Evolutionary conservation across 2,888 invertebrate species (phyloP).

Genomic region (Leucophenga maculata): DNA sequence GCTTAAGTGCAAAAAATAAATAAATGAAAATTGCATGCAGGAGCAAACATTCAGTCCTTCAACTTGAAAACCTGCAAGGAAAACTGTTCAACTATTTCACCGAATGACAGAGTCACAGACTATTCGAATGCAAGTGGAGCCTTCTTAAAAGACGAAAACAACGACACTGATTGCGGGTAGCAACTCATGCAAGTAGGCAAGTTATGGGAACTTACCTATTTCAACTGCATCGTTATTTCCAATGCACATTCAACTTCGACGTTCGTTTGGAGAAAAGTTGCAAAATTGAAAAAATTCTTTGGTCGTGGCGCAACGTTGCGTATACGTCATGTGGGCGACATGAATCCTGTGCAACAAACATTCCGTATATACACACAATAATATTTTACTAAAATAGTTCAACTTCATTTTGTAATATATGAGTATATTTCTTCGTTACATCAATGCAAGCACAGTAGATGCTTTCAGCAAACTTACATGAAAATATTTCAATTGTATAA

Average conservation of each 20-base stretch:
- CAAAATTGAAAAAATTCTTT: background rate
- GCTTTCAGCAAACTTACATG: background rate
- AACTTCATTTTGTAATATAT: background rate
- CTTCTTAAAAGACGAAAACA: background rate
- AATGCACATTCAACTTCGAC: background rate
- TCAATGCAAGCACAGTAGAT: background rate
- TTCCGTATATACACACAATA: no score
- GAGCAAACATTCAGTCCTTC: background rate
- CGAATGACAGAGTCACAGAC: background rate
- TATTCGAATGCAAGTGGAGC: background rate
- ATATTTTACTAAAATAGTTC: no score
- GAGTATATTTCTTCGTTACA: background rate
- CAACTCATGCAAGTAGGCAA: background rate
- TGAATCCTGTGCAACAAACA: no score
- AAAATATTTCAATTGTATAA: background rate
- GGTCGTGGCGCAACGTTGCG: background rate
- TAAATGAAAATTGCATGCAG: constrained; percentile 13
- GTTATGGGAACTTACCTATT: background rate
- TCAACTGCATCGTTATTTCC: background rate
- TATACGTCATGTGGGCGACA: background rate
- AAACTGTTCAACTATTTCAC: background rate
- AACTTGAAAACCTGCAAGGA: background rate
- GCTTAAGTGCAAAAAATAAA: constrained; percentile 12
- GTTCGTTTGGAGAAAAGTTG: background rate
- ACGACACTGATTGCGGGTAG: background rate